Percentiles rank a stretch among this genome's conserved stretches.
Evolutionary conservation across 2,113 vertebrate species (phyloP).

Genomic region (Emberiza fucata): DNA sequence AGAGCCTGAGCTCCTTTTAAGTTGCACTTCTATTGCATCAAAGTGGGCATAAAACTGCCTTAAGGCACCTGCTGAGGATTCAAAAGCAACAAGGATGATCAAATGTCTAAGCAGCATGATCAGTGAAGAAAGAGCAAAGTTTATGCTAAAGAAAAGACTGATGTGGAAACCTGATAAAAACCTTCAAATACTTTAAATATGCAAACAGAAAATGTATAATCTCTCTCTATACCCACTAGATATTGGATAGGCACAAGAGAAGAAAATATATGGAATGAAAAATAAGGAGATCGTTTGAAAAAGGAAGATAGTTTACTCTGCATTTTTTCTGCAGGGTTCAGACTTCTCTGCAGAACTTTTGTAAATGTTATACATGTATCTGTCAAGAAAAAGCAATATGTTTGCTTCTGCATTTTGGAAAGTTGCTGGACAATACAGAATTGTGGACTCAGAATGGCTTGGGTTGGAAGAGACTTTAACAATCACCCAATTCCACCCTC

Average conservation of each 20-base stretch:
- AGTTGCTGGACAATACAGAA: not conserved
- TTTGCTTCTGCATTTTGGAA: not conserved
- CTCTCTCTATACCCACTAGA: not conserved
- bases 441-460: no score
- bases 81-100: slow-evolving; percentile 50
- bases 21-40: slow-evolving; percentile 31
- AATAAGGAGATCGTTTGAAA: not conserved
- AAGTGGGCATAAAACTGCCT: slow-evolving; percentile 44
- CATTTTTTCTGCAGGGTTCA: not conserved
- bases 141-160: slow-evolving; percentile 1
- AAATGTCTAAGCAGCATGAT: slow-evolving; percentile 31
- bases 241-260: not conserved
- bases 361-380: rapidly evolving
- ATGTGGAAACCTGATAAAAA: not conserved
- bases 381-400: not conserved
- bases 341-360: not conserved
- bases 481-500: not conserved
- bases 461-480: not conserved
- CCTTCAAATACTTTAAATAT: not conserved
- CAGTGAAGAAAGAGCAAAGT: slow-evolving; percentile 13
- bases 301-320: not conserved
- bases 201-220: not conserved
- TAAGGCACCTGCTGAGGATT: slow-evolving; percentile 41
- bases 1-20: slow-evolving; percentile 29
- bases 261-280: not conserved